Percentiles rank a stretch among this genome's conserved stretches.
Conservation (phyloP, 2,113 vertebrate genomes). For the Albula glossodonta region DNA sequence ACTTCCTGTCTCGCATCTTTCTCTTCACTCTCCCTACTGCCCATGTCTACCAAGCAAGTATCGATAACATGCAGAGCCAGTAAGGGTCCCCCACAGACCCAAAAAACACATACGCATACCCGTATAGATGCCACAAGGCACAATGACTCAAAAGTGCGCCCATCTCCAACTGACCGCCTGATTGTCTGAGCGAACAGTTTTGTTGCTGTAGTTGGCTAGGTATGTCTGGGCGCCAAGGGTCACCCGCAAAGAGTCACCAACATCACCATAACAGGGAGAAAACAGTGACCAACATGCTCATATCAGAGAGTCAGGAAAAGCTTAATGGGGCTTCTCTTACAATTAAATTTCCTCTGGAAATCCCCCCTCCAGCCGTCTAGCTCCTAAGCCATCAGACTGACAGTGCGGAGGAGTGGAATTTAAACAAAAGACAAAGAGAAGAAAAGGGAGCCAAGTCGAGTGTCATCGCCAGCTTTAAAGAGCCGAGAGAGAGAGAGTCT, state of each 20-base stretch:
- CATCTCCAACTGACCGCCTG: no score
- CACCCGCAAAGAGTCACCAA: neutral
- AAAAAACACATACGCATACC: no score
- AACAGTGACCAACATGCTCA: neutral
- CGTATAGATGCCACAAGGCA: no score
- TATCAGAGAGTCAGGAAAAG: neutral
- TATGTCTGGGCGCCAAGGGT: neutral
- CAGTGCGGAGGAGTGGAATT: neutral
- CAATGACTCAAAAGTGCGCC: no score
- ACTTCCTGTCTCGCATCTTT: neutral
- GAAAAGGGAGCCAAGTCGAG: neutral
- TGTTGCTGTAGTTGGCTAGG: neutral
- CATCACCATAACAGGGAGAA: neutral
- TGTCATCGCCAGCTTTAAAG: neutral
- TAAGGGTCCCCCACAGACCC: neutral
- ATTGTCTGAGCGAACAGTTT: neutral
- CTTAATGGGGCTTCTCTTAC: neutral
- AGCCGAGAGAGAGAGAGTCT: neutral
- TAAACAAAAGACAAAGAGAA: neutral
- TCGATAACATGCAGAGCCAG: neutral
- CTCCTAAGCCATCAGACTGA: neutral
- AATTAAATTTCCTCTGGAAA: neutral
- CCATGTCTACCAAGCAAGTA: neutral
- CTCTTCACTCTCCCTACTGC: neutral
- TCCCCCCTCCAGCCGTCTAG: neutral